Evolutionary conservation across 2,797 vertebrate species (phyloP).

Genomic region (Luscinia megarhynchos): DNA sequence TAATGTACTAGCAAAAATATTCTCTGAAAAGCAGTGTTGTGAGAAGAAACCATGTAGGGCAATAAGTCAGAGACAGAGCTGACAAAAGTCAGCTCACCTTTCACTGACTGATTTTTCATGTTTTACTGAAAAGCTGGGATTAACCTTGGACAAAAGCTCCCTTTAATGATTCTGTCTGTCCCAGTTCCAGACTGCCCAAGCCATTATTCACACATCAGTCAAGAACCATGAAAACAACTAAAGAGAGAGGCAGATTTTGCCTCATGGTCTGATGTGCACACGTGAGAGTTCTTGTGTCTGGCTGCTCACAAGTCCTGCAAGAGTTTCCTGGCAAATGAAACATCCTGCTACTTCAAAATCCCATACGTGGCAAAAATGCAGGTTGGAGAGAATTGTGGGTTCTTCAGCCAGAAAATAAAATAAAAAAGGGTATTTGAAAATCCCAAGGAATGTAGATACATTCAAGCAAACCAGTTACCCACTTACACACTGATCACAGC

Average conservation of each 20-base stretch:
- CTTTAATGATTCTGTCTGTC: neutral
- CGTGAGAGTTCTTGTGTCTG: neutral
- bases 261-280: neutral
- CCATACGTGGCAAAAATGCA: neutral
- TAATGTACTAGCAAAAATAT: neutral
- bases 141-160: neutral
- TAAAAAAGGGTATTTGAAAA: neutral
- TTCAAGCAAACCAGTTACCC: neutral
- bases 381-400: neutral
- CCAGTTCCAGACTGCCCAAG: neutral
- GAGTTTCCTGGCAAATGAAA: neutral
- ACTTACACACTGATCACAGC: neutral
- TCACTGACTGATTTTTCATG: neutral
- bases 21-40: neutral
- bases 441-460: neutral
- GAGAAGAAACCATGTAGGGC: neutral
- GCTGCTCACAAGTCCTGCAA: neutral
- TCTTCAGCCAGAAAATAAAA: neutral
- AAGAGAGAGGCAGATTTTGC: neutral
- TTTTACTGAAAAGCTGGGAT: conserved; percentile 18
- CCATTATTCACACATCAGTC: neutral
- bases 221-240: neutral
- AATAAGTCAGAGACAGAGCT: neutral
- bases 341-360: neutral
- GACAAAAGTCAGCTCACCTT: neutral